Evolutionary conservation across 2,888 invertebrate species (phyloP), one percentile per base, ranked within the genome.

Genomic region (Eueremaeus valkanovi): DNA sequence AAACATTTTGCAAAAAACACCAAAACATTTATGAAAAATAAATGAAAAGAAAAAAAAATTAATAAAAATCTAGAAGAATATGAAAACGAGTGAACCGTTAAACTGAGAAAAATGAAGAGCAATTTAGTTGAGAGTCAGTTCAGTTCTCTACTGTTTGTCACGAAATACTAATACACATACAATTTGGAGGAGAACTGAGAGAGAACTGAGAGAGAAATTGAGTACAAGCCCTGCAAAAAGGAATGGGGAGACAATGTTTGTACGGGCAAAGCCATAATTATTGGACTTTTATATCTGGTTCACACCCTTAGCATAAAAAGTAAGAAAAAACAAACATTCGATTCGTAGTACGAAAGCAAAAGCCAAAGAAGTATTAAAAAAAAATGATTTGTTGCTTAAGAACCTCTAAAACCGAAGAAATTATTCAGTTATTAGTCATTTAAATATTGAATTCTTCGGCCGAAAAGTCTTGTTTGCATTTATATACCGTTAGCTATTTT

Each of bases 231-330:
- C 58, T 58, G 66, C 66, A 40, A 33, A 63, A 33, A 33, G 63
- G 33, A 13, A 63, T 5, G 18, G 33, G 11, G 9, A 66, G 40
- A 36, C 66, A 36, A 36, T 66, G 66, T 66, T 13, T 66, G 24
- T 24, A 24, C 11, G 66, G 33, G 33, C 9, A 24, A 66, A 40
- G 24, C 40, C 40, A 66, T 66, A 66, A 66, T 66, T 66, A 66
- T 66, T 66, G 66, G 66, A 66, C 21, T 66, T 66, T 66, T 31
- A 66, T 66, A 66, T 31, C 18, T 66, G 40, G 66, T 66, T 66
- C 66, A 66, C 66, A 66, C 66, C 66, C 66, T 66, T 40, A 16
- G 40, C 16, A 36, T 9, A 16, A 66, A 66, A 36, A 29, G 3
- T 3, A 36, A 36, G 2, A 21, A 66, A 66, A 33, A 63, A 66